Base-by-base conservation (phyloP, 2,888 invertebrate genomes). In the Diadegma fenestrale region DNA sequence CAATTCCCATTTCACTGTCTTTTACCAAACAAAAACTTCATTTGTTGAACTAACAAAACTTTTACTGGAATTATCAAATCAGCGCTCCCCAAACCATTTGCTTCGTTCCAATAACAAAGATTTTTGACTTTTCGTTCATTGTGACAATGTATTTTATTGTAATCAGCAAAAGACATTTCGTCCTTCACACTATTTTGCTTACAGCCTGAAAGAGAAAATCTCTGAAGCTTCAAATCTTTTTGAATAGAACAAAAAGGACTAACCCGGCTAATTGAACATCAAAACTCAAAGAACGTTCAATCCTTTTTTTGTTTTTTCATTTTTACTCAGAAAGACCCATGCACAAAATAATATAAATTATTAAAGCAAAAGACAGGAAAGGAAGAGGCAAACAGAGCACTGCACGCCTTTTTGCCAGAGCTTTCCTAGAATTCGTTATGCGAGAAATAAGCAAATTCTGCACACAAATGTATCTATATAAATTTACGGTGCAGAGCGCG, bases 391-490 rank as follows among this genome's bases (percentile, higher is more conserved):
- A 43, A 51, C 41, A 76, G n/a, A n/a, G 22, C 17, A 37, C 17
- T n/a, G 54, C 22, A 45, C 43, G 37, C 30, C 54, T 22, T 54
- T 64, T 77, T 41, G 51, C 51, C n/a, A 63, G 48, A 63, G 61
- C 30, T 69, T 45, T 14, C 33, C 68, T 54, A 19, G 45, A 51
- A 79, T 69, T 73, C 30, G 72, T 73, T 61, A 43, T 61, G 43
- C 22, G 73, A 69, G 30, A 33, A 43, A 10, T 33, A 30, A 26
- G 71, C 37, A 26, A 26, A 19, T 54, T 45, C 58, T 30, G 45
- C 17, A 43, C 71, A 58, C 63, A 30, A 22, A 64, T 41, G 58
- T 58, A 63, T 64, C 48, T 43, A 22, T 79, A 79, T 68, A 69
- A n/a, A 41, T 61, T 43, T 41, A 54, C 37, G 22, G 33, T 61